These are phyloP conservation scores for Drosophila kanekoi DNA, from an alignment of 2,888 invertebrate species.

Conservation along the genomic window DNA sequence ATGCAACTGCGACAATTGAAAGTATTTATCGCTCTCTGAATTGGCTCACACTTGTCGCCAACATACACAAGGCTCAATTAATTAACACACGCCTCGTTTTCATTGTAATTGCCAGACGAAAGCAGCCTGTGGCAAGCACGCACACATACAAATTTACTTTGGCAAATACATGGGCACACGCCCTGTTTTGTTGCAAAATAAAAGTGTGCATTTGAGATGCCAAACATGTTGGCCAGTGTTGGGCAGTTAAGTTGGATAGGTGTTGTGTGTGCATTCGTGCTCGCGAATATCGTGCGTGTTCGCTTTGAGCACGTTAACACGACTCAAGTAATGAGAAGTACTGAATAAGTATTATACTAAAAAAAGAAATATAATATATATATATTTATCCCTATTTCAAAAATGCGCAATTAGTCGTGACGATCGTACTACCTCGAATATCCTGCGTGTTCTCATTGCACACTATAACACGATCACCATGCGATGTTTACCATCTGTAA, in stretches of 20 bases:
- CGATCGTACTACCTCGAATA: too few species aligned
- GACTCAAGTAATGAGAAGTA: too few species aligned
- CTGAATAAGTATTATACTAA: too few species aligned
- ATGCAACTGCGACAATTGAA: slow-evolving; percentile 17
- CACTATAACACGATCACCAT: too few species aligned
- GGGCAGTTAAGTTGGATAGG: background rate
- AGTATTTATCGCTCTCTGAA: slow-evolving; percentile 34
- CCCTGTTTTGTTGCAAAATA: slow-evolving; percentile 4
- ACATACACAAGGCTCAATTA: slow-evolving; percentile 46
- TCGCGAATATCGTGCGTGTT: too few species aligned
- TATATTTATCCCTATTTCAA: too few species aligned
- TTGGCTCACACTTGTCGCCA: slow-evolving; percentile 11
- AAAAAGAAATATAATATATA: too few species aligned
- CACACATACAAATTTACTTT: slow-evolving; percentile 15
- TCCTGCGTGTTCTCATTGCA: too few species aligned
- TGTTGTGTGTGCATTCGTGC: too few species aligned
- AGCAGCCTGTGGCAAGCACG: slow-evolving; percentile 11
- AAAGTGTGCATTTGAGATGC: slow-evolving; percentile 34
- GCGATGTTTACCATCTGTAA: too few species aligned
- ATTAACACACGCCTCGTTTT: slow-evolving; percentile 37
- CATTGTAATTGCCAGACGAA: slow-evolving; percentile 18
- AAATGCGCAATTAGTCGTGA: too few species aligned
- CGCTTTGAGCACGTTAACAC: too few species aligned
- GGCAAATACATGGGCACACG: slow-evolving; percentile 14
- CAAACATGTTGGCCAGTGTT: slow-evolving; percentile 28